Percentiles rank a stretch among this genome's conserved stretches.
These are phyloP conservation scores for Hormaphis cornu DNA, from an alignment of 1,140 invertebrate genomes.

Conservation along the genomic window DNA sequence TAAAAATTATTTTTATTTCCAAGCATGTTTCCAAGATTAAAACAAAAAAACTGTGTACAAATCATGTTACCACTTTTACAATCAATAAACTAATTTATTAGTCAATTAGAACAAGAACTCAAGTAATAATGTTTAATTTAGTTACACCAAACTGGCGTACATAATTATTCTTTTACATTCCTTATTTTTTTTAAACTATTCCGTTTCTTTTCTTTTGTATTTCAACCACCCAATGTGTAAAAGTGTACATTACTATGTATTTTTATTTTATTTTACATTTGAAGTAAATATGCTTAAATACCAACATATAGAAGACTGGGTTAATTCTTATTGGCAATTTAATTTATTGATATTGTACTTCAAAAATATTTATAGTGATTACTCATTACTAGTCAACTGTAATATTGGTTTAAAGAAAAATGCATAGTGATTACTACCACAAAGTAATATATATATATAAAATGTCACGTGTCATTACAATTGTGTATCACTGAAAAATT, in stretches of 20 bases:
- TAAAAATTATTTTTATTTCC: slow-evolving; percentile 1
- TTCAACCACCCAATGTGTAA: neutral
- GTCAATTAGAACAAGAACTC: neutral
- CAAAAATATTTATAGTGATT: no score
- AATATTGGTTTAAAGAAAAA: no score
- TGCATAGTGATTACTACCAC: no score
- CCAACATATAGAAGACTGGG: no score
- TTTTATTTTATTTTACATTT: neutral
- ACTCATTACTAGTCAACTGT: no score
- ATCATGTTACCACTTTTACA: neutral
- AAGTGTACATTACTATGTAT: neutral
- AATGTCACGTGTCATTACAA: no score
- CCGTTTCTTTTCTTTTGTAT: neutral
- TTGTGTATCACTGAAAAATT: no score
- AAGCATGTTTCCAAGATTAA: neutral
- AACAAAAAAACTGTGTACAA: neutral
- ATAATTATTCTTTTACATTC: slow-evolving; percentile 2
- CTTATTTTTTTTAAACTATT: neutral
- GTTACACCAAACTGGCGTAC: neutral
- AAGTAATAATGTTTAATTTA: neutral
- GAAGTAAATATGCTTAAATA: no score
- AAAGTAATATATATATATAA: no score
- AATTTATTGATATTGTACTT: no score
- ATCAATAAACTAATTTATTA: neutral
- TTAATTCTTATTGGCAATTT: no score